These are phyloP conservation scores for Leptonema lineaticorne DNA, from an alignment of 1,140 invertebrate species.

Conservation along the genomic window DNA sequence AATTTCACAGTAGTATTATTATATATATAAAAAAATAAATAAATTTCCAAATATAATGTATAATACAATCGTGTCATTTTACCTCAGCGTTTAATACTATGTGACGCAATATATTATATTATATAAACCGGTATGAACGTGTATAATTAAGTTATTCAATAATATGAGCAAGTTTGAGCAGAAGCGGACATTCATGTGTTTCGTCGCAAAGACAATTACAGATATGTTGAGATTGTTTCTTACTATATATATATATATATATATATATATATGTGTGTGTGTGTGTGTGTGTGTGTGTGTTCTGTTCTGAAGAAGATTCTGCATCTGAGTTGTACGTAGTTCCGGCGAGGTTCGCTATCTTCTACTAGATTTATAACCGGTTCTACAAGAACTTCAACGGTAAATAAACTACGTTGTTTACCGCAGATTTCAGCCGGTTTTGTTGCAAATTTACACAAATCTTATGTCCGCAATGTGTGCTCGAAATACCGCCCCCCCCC, in stretches of 20 bases:
- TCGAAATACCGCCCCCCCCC: not conserved
- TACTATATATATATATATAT: not conserved
- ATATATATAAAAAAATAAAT: too few species aligned
- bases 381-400: constrained; percentile 15
- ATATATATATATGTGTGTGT: not conserved
- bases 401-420: constrained; percentile 29
- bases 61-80: too few species aligned
- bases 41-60: too few species aligned
- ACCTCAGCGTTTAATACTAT: too few species aligned
- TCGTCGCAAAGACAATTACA: not conserved
- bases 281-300: too few species aligned
- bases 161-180: not conserved
- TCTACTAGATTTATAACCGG: constrained; percentile 28
- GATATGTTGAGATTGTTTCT: not conserved
- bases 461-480: constrained; percentile 13
- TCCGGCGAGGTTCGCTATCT: not conserved
- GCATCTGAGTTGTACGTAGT: constrained; percentile 12
- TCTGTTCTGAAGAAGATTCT: not conserved
- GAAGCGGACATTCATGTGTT: not conserved
- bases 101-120: too few species aligned
- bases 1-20: too few species aligned
- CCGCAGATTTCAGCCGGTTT: constrained; percentile 25
- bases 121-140: too few species aligned
- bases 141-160: too few species aligned
- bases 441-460: constrained; percentile 28